A percentile compares a stretch with the other conserved stretches of the same genome.
phyloP scores from a whole-genome alignment of 2,113 vertebrate genomes.

The Herpailurus yagouaroundi region DNA sequence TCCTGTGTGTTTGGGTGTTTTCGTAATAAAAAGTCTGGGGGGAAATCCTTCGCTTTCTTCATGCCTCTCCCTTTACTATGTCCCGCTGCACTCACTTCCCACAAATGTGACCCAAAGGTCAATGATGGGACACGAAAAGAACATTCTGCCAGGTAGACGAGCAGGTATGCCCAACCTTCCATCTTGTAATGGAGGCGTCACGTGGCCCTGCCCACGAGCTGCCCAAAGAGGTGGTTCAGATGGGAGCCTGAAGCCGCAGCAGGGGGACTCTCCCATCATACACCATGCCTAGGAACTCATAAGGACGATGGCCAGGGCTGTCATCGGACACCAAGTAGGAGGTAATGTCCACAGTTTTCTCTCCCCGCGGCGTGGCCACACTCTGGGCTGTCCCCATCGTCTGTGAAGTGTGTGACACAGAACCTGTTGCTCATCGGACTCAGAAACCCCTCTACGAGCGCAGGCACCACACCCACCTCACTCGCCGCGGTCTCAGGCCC shows the following conservation, averaged over 20 bases:
- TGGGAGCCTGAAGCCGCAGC: rapidly evolving
- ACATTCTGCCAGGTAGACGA: rapidly evolving
- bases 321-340: not conserved
- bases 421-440: rapidly evolving
- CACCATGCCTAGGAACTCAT: not conserved
- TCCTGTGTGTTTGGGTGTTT: not conserved
- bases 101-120: not conserved
- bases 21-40: not conserved
- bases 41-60: not conserved
- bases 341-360: not conserved
- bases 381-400: not conserved
- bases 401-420: not conserved
- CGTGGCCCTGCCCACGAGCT: rapidly evolving
- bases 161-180: rapidly evolving
- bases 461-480: rapidly evolving
- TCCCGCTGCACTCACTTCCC: not conserved
- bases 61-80: not conserved
- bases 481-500: not conserved
- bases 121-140: rapidly evolving
- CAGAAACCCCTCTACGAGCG: rapidly evolving
- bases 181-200: rapidly evolving
- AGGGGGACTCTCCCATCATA: not conserved
- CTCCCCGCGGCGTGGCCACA: not conserved
- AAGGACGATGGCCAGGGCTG: not conserved
- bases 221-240: rapidly evolving